Conservation (phyloP, 2,888 invertebrate species). For the Papilio elwesi region DNA sequence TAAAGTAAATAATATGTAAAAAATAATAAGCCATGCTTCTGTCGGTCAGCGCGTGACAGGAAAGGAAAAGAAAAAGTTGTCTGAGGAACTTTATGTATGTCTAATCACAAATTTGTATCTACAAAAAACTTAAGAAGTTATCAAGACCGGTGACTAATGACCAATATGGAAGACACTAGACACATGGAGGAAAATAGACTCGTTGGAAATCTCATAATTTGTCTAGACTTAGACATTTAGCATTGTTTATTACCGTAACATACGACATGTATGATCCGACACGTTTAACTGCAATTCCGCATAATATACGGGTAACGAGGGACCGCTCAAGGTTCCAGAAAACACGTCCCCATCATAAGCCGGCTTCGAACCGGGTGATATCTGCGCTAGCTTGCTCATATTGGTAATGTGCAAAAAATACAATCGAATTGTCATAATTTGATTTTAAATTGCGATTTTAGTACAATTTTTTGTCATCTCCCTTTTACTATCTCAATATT, state of each 20-base stretch:
- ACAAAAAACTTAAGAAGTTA: too few relatives aligned
- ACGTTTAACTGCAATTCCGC: slow-evolving; percentile 5
- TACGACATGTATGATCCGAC: background rate
- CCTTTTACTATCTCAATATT: background rate
- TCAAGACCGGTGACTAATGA: too few relatives aligned
- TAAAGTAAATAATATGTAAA: too few relatives aligned
- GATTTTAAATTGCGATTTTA: background rate
- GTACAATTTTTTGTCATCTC: background rate
- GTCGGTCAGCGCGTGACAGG: too few relatives aligned
- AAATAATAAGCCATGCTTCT: too few relatives aligned
- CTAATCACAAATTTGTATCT: too few relatives aligned
- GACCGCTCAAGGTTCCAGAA: background rate
- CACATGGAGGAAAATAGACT: too few relatives aligned
- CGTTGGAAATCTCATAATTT: too few relatives aligned
- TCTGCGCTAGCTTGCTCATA: background rate
- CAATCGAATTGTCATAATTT: background rate
- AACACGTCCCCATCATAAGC: slow-evolving; percentile 4
- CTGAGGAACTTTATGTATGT: too few relatives aligned
- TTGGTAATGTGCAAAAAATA: background rate
- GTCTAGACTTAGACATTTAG: too few relatives aligned
- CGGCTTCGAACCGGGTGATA: slow-evolving; percentile 1
- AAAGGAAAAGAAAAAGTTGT: too few relatives aligned
- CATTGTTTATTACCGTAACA: background rate
- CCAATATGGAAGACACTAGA: too few relatives aligned
- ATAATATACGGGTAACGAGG: slow-evolving; percentile 33